These are phyloP conservation scores for Pachycephus smyrnensis DNA, from an alignment of 2,888 invertebrate genomes.

Conservation along the genomic window DNA sequence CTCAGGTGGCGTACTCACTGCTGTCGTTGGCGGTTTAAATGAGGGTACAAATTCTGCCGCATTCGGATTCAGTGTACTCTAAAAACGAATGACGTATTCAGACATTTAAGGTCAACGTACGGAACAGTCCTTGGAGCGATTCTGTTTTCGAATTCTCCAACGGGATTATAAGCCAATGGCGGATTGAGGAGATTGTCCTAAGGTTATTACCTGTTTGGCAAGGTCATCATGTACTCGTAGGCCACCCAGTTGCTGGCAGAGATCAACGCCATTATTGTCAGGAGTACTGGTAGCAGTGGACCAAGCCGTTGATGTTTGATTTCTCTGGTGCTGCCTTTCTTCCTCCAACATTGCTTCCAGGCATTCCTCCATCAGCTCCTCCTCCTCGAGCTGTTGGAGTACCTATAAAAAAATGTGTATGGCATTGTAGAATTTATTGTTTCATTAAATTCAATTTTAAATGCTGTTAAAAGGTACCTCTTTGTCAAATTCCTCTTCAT, in stretches of 20 bases:
- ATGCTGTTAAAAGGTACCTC: slow-evolving; percentile 71
- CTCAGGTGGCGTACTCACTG: slow-evolving; percentile 54
- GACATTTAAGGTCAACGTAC: slow-evolving; percentile 52
- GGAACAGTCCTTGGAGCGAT: slow-evolving; percentile 61
- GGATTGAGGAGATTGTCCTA: background rate
- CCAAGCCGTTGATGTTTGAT: slow-evolving; percentile 60
- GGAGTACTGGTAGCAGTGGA: slow-evolving; percentile 54
- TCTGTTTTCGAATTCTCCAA: background rate
- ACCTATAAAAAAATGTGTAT: slow-evolving; percentile 70
- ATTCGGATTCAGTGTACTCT: slow-evolving; percentile 85
- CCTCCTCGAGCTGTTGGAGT: slow-evolving; percentile 86
- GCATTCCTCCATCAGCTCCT: slow-evolving; percentile 89
- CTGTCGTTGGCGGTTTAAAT: slow-evolving; percentile 46
- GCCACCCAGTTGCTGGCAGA: slow-evolving; percentile 59
- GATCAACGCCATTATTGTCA: slow-evolving; percentile 58
- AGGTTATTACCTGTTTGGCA: slow-evolving; percentile 56
- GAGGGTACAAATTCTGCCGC: slow-evolving; percentile 87
- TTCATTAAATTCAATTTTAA: slow-evolving; percentile 15
- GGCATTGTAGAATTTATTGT: slow-evolving; percentile 5
- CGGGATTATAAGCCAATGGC: background rate
- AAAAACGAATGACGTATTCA: slow-evolving; percentile 63
- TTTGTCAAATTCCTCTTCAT: slow-evolving; percentile 92
- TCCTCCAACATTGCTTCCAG: slow-evolving; percentile 87
- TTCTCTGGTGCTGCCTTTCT: slow-evolving; percentile 68
- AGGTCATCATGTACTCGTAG: slow-evolving; percentile 62